Evolutionary conservation across 92 coral and sea anemone species (phyloP), one percentile per base, ranked within the genome.

Genomic region (Zoanthus gigantus): DNA sequence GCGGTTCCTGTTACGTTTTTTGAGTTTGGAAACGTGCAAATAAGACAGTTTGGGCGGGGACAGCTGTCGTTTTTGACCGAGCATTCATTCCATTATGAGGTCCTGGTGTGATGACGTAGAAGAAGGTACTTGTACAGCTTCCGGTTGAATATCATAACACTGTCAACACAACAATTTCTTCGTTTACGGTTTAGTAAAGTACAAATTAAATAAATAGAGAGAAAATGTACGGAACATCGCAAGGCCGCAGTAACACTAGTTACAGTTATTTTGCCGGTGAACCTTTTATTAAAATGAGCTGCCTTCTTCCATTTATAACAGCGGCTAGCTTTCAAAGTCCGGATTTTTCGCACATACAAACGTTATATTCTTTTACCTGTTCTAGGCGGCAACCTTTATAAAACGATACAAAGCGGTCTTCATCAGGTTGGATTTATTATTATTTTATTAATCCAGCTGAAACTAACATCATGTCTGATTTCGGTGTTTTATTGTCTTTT

Each of bases 381-480:
- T 9, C 65, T 57, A 16, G 68, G 68, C 68, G 68, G 68, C 68
- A 61, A 7, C 68, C 68, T 16, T 61, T 61, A 16, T 61, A 61
- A 61, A 61, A 61, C 68, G 68, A 61, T 61, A n/a, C 68, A 61
- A 61, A 61, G 68, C 9, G 29, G 68, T 61, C 68, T 61, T 61
- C 68, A 61, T 61, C 68, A 61, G 29, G 68, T 61, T 61, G 6
- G 6, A 61, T 61, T 61, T 61, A 61, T 61, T 61, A 61, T 61
- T 61, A 61, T 61, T 61, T 61, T 61, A 61, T 61, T 61, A 61
- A 61, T 61, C 68, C 68, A 61, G 68, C 68, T 61, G 68, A 61
- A 61, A 61, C 66, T 60, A 60, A 60, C 61, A 50, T 53, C 65
- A 61, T 61, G 68, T 4, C 68, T 61, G 68, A 61, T 61, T 61